Evolutionary conservation across 2,113 vertebrate species (phyloP).

Genomic region (Lates calcarifer): DNA sequence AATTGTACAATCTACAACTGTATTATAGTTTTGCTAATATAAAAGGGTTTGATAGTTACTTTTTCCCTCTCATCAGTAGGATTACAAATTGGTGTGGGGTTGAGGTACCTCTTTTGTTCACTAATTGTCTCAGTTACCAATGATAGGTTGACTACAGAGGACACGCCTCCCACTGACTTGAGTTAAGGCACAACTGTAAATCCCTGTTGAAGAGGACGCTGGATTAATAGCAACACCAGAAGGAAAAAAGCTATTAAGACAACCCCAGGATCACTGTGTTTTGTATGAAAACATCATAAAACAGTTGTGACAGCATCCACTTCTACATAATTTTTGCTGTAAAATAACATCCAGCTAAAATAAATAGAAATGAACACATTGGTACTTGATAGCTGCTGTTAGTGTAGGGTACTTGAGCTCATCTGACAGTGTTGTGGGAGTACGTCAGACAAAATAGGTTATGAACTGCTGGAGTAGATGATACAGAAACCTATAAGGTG

Average conservation of each 20-base stretch:
- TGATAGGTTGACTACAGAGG: background rate
- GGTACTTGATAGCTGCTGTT: background rate
- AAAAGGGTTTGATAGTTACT: background rate
- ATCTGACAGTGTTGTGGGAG: background rate
- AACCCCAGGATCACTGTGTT: background rate
- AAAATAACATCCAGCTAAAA: background rate
- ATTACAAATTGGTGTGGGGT: no score
- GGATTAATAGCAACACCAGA: background rate
- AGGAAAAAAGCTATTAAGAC: background rate
- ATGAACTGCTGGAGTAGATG: background rate
- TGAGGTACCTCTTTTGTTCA: background rate
- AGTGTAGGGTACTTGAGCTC: background rate
- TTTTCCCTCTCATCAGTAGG: no score
- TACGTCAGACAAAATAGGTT: background rate
- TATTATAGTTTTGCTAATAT: background rate
- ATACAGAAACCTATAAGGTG: background rate
- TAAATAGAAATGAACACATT: constrained; percentile 1
- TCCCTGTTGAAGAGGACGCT: background rate
- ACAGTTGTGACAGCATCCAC: background rate
- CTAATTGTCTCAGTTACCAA: background rate
- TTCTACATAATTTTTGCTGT: background rate
- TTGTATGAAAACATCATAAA: background rate
- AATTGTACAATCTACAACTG: background rate
- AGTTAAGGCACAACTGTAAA: background rate
- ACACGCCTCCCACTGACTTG: background rate